Base-by-base conservation (phyloP, 92 coral and sea anemone species). In the Hydrozoanthus gracilis region DNA sequence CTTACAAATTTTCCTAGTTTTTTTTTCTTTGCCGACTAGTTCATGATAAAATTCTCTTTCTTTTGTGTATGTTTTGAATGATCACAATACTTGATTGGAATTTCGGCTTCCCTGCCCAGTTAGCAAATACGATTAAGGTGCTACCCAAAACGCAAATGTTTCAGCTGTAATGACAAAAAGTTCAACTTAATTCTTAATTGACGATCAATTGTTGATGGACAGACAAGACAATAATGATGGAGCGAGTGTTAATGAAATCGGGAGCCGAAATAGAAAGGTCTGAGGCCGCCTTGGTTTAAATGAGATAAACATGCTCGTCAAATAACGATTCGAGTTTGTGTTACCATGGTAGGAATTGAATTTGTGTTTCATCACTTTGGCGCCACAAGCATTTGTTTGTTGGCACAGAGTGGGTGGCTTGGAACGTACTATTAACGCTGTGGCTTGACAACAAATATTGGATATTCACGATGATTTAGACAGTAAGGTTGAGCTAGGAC, bases 211-310 rank as follows among this genome's bases (percentile, higher is more conserved):
- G 82, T 56, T 77, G 82, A 77, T 77, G 66, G 82, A 77, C 69
- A 44, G 82, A 77, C 68, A 12, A 48, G 49, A 10, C 47, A 66
- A 80, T 70, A 80, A 80, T 65, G 73, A 80, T 64, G 74, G 69
- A 80, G 73, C 20, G 56, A 46, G 74, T 62, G 85, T 65, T 80
- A 80, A 80, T 80, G 54, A 80, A 80, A 80, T 80, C 85, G 85
- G 47, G 73, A 80, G 85, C 51, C 35, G 60, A 17, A 27, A 27
- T 17, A 61, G 47, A 49, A 62, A 79, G 46, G 16, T 18, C 48
- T 16, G 73, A 61, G 44, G 75, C 75, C 48, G 85, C 85, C 58
- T 80, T 39, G 85, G 74, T 47, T 64, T 20, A 46, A 65, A 80
- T 18, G 82, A 76, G 82, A 76, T 76, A 76, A 76, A 76, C 82